These are phyloP conservation scores for Indicator maculatus DNA, from an alignment of 2,113 vertebrate genomes.

Conservation along the genomic window DNA sequence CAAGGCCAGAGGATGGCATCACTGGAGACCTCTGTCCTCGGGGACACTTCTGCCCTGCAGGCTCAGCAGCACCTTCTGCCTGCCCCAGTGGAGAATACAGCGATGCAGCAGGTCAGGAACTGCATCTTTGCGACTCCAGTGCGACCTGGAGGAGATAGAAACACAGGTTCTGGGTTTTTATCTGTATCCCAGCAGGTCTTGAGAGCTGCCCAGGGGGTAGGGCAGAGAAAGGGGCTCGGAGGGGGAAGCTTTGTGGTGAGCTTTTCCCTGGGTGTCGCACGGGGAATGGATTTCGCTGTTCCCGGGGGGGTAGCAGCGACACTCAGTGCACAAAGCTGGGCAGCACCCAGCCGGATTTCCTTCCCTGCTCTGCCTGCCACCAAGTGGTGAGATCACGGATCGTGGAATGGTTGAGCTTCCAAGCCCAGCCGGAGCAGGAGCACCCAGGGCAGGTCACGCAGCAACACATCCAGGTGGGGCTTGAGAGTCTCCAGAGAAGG, in stretches of 20 bases:
- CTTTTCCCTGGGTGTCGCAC: rapidly evolving
- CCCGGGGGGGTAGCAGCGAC: not conserved
- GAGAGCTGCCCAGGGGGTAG: not conserved
- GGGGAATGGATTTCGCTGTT: too few species aligned
- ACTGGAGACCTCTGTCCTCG: constrained; percentile 79
- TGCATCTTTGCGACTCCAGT: not conserved
- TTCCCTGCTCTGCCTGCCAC: not conserved
- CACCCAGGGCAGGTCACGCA: too few species aligned
- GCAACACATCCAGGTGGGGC: too few species aligned
- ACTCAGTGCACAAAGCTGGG: rapidly evolving
- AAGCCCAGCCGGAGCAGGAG: too few species aligned
- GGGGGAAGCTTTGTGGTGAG: too few species aligned
- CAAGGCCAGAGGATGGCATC: constrained; percentile 74
- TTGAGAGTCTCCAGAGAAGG: too few species aligned
- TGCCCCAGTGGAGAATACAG: constrained; percentile 79
- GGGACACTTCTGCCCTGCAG: constrained; percentile 81
- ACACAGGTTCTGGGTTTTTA: rapidly evolving
- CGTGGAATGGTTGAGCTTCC: too few species aligned
- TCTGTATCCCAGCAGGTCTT: not conserved
- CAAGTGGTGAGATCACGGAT: not conserved
- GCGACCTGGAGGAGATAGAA: not conserved
- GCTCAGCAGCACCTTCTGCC: constrained; percentile 74
- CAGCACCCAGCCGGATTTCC: not conserved
- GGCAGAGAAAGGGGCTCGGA: rapidly evolving
- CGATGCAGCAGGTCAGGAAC: constrained; percentile 78